Percentiles rank a stretch among this genome's conserved stretches.
Conservation (phyloP, 2,888 invertebrate genomes). For the Lamellibrachia satsuma region DNA sequence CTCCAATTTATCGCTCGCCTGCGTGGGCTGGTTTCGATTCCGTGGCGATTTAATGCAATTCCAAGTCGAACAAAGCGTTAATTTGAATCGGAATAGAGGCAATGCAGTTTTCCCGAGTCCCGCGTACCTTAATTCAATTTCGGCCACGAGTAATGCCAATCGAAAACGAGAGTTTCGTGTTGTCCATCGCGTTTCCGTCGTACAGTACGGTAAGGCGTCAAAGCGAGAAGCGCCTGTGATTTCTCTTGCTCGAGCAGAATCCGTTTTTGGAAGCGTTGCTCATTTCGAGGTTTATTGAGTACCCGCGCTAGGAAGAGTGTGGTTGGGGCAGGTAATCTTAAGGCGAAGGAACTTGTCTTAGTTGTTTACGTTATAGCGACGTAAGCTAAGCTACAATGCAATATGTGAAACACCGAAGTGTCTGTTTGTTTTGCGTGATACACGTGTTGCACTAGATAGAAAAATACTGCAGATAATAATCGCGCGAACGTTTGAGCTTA, state of each 20-base stretch:
- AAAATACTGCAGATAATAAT: no score
- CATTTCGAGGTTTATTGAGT: neutral
- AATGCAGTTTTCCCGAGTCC: neutral
- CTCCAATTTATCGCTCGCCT: neutral
- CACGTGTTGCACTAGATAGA: no score
- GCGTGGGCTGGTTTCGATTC: neutral
- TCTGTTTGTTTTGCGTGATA: no score
- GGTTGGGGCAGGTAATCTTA: no score
- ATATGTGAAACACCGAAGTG: no score
- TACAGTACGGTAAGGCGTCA: neutral
- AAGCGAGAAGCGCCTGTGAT: neutral
- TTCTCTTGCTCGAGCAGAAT: neutral
- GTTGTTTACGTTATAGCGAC: no score
- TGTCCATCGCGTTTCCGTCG: neutral
- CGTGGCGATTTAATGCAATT: neutral
- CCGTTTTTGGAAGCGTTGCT: neutral
- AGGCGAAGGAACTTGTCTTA: no score
- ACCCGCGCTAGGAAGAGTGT: no score
- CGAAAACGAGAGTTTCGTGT: neutral
- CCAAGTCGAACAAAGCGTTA: constrained; percentile 4
- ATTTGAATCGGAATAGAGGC: constrained; percentile 13
- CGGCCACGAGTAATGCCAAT: neutral
- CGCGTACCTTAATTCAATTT: neutral
- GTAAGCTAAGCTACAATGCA: no score
- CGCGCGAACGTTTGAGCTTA: no score